phyloP scores from a whole-genome alignment of 2,797 vertebrate genomes.

The Lagodon rhomboides region DNA sequence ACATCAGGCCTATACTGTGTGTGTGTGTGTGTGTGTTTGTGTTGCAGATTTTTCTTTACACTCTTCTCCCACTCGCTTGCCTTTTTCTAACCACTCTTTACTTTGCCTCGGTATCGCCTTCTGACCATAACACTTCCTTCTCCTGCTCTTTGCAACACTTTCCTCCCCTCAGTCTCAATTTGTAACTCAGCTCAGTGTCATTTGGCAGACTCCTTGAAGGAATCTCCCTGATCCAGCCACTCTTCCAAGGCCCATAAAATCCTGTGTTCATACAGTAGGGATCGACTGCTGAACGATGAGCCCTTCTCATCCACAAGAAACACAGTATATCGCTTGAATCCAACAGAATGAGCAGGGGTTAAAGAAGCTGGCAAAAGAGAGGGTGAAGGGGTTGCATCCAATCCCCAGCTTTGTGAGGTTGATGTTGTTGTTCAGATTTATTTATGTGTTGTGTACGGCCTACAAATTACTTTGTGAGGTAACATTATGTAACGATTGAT shows the following conservation, averaged over 20 bases:
- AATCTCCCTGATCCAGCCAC: conserved; percentile 8
- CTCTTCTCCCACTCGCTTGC: background rate
- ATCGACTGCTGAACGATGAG: conserved; percentile 17
- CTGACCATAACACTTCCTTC: background rate
- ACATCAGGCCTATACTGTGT: conserved; percentile 12
- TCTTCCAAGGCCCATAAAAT: conserved; percentile 15
- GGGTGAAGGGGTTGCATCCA: no score
- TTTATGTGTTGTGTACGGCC: background rate
- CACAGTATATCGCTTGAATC: background rate
- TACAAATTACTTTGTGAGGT: background rate
- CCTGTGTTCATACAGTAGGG: conserved; percentile 14
- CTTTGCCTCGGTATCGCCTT: background rate
- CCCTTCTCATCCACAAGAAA: conserved; percentile 10
- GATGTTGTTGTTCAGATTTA: conserved; percentile 2
- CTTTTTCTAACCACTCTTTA: conserved; percentile 5
- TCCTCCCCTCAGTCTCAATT: background rate
- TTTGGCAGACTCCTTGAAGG: conserved; percentile 22
- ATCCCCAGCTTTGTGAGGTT: background rate
- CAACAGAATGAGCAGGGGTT: background rate
- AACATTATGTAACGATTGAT: background rate
- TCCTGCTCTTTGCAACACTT: background rate
- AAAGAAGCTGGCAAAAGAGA: background rate
- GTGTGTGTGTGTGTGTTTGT: conserved; percentile 18
- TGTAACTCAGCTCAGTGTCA: conserved; percentile 10
- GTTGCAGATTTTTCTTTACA: background rate